Evolutionary conservation across 2,797 vertebrate species (phyloP), one percentile per base, ranked within the genome.

Genomic region (Arrhamphus sclerolepis): DNA sequence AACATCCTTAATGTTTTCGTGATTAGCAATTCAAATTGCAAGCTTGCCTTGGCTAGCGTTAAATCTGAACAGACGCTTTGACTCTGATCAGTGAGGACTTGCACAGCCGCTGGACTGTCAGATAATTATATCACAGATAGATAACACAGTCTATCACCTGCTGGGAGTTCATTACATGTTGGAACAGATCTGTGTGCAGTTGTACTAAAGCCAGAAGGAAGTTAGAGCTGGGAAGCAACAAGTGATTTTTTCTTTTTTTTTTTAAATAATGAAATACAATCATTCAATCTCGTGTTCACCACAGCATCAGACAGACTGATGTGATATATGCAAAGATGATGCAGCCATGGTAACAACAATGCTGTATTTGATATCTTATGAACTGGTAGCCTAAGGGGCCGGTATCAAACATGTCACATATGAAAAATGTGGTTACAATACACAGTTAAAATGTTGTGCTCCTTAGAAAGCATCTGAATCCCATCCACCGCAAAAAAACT

Each of bases 291-390:
- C 5, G 14, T 4, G n/a, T 18, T 3, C n/a, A 34, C 18, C 28
- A 16, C 28, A 38, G 14, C 13, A 38, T 7, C 7, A 7, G 24
- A 14, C 21, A 24, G 11, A 11, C 18, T 3, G 14, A 13, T 11
- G n/a, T 19, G 21, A 47, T 3, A 9, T 56, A 19, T 26, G 5
- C 21, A 14, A 46, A 41, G n/a, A 43, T 29, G 9, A 0, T 17
- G 62, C 49, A 44, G 31, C 61, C 50, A 34, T 39, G 41, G 63
- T 3, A 68, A 63, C 54, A 21, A 19, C 40, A 17, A 10, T 47
- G 29, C 42, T 34, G 14, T 38, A 9, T 34, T 34, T 34, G 13
- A 38, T 13, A 4, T 38, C 34, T 38, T 2, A 14, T 14, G 14
- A 38, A 14, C 34, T 38, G 14, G 34, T 13, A 14, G 34, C 34